Evolutionary conservation across 2,113 vertebrate species (phyloP).

Genomic region (Megaceryle torquata): DNA sequence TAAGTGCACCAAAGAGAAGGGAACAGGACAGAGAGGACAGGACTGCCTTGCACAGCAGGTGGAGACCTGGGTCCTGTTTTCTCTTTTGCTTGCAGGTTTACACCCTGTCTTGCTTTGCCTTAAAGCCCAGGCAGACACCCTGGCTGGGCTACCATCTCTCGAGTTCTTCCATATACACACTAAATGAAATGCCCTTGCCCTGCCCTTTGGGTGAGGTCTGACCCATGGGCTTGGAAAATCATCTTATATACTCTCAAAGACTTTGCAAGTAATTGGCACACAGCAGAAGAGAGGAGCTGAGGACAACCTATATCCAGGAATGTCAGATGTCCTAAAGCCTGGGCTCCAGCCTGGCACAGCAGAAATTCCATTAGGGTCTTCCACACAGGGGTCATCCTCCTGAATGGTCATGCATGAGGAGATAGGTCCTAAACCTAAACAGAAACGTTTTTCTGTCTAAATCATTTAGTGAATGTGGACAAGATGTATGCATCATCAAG

Average conservation of each 20-base stretch:
- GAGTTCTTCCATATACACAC: not conserved
- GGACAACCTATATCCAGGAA: rapidly evolving
- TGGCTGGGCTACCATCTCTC: not conserved
- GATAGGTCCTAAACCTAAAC: not conserved
- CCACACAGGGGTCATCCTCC: not conserved
- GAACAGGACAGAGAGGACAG: not conserved
- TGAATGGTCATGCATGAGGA: not conserved
- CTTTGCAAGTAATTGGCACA: not conserved
- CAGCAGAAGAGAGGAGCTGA: not conserved
- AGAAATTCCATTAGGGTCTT: not conserved
- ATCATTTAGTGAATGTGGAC: not conserved
- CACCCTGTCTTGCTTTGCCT: not conserved
- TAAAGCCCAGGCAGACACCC: not conserved
- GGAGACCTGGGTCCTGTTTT: not conserved
- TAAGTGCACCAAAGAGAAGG: not conserved
- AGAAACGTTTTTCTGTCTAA: not conserved
- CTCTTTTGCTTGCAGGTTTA: not conserved
- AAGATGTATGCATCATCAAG: not conserved
- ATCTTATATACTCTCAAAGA: not conserved
- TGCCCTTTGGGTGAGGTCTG: not conserved
- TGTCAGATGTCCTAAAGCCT: not conserved
- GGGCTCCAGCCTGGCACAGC: not conserved
- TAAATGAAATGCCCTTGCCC: not conserved
- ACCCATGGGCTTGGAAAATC: not conserved
- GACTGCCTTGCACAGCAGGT: not conserved